phyloP scores from a whole-genome alignment of 2,888 invertebrate species.

The Boloria euphrosyne region DNA sequence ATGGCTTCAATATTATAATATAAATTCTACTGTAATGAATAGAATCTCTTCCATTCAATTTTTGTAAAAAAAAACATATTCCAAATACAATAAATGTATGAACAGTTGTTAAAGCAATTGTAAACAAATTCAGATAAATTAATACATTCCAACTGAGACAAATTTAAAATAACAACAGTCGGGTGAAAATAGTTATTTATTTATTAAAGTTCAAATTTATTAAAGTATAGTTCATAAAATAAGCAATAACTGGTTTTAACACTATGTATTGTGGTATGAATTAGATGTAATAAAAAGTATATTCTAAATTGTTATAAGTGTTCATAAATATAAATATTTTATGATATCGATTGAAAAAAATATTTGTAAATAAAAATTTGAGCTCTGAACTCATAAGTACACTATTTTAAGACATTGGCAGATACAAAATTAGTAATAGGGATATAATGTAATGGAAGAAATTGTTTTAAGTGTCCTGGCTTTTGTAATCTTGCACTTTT shows the following conservation, averaged over 20 bases:
- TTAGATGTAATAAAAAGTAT: constrained; percentile 56
- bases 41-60: constrained; percentile 6
- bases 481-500: constrained; percentile 30
- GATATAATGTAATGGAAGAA: background rate
- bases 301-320: constrained; percentile 81
- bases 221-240: background rate
- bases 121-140: constrained; percentile 4
- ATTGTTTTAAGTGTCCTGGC: constrained; percentile 17
- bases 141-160: constrained; percentile 10
- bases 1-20: too few relatives aligned
- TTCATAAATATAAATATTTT: constrained; percentile 74
- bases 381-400: constrained; percentile 50
- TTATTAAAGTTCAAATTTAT: constrained; percentile 7
- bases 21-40: too few relatives aligned
- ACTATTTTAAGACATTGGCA: constrained; percentile 36
- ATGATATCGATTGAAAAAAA: constrained; percentile 55
- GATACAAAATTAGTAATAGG: constrained; percentile 31
- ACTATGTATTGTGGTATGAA: constrained; percentile 52
- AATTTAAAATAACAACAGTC: background rate
- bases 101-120: background rate
- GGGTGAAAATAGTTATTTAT: constrained; percentile 9
- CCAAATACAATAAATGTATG: too few relatives aligned
- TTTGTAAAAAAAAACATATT: background rate
- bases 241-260: background rate
- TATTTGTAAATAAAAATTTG: constrained; percentile 44